phyloP scores from a whole-genome alignment of 2,888 invertebrate genomes.

The Amblyteles armatorius region DNA sequence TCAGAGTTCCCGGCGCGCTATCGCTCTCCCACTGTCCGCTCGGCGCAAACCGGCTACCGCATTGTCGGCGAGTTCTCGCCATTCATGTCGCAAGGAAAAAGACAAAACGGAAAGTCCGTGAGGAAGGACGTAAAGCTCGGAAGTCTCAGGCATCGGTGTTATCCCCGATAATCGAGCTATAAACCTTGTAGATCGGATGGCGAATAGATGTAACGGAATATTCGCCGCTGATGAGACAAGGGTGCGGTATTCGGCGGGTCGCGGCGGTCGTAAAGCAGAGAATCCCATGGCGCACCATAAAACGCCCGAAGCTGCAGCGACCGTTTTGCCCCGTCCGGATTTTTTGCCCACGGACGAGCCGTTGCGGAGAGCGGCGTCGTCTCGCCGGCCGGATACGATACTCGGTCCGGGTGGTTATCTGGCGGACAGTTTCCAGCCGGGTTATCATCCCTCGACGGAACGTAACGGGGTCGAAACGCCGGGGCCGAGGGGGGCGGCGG shows the following conservation, averaged over 20 bases:
- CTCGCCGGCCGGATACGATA: slow-evolving; percentile 32
- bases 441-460: slow-evolving; percentile 72
- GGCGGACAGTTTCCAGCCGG: slow-evolving; percentile 60
- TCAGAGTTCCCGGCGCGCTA: slow-evolving; percentile 46
- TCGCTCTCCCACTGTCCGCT: slow-evolving; percentile 1
- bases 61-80: not conserved
- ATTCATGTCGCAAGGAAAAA: slow-evolving; percentile 8
- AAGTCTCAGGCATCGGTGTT: not conserved
- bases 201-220: not conserved
- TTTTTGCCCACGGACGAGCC: no score
- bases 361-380: slow-evolving; percentile 5
- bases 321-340: no score
- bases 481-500: slow-evolving; percentile 61
- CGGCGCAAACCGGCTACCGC: not conserved
- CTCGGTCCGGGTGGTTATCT: slow-evolving; percentile 64
- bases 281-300: not conserved
- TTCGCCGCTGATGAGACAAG: no score
- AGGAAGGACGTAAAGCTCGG: slow-evolving; percentile 2
- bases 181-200: not conserved
- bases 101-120: not conserved
- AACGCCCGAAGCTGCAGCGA: not conserved
- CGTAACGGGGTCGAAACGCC: slow-evolving; percentile 29
- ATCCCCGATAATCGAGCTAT: not conserved
- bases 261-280: not conserved
- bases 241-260: no score